Evolutionary conservation across 2,888 invertebrate genomes (phyloP).

Genomic region (Pomacea canaliculata): DNA sequence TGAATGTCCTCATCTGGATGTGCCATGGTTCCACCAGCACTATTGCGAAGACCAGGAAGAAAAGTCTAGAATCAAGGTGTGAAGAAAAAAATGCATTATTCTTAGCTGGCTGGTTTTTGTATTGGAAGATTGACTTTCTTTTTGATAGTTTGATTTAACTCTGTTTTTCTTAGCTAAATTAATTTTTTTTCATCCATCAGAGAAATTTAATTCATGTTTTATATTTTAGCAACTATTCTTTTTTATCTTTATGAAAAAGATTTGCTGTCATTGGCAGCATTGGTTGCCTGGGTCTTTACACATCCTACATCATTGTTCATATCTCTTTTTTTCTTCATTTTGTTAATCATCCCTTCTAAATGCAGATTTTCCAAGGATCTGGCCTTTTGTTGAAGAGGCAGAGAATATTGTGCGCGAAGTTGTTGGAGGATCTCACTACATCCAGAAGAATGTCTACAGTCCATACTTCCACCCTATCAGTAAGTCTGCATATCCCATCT

Average conservation of each 20-base stretch:
- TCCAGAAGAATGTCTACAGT: conserved; percentile 22
- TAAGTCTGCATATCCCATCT: conserved; percentile 17
- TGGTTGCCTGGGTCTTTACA: too few species aligned
- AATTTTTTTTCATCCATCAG: too few species aligned
- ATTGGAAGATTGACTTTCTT: too few species aligned
- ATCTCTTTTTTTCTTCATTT: neutral
- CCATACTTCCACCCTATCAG: conserved; percentile 37
- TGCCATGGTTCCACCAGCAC: conserved; percentile 79
- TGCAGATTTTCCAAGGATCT: conserved; percentile 5
- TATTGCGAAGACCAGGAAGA: conserved; percentile 1
- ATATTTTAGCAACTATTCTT: too few species aligned
- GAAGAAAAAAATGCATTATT: neutral
- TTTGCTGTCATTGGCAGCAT: too few species aligned
- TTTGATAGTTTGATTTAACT: too few species aligned
- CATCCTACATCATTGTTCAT: too few species aligned
- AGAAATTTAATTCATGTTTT: too few species aligned
- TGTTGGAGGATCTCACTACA: conserved; percentile 31
- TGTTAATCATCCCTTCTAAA: neutral
- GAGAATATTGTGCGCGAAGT: conserved; percentile 24
- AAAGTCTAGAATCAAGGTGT: neutral
- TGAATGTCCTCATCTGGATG: conserved; percentile 76
- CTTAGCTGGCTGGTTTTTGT: too few species aligned
- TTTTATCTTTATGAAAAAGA: too few species aligned
- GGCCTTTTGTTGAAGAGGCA: conserved; percentile 20
- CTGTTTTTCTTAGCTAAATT: too few species aligned